Evolutionary conservation across 2,888 invertebrate species (phyloP).

Genomic region (Eristalis tenax): DNA sequence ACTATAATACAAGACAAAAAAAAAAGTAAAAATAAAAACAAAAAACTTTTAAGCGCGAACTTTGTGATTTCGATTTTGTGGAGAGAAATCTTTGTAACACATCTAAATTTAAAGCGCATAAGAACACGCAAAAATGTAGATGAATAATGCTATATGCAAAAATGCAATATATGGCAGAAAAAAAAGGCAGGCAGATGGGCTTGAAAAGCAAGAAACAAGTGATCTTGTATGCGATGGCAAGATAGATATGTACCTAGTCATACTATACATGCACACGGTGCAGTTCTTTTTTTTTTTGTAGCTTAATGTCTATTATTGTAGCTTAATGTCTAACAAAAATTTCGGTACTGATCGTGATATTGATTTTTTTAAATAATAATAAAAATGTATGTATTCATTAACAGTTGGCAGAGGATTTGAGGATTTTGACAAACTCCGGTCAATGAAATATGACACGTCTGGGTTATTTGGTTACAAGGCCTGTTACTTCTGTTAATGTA

Average conservation of each 20-base stretch:
- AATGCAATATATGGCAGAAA: not conserved
- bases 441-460: constrained; percentile 52
- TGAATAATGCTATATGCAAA: not conserved
- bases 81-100: not conserved
- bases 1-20: constrained; percentile 5
- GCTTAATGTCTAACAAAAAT: no score
- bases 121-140: not conserved
- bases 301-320: no score
- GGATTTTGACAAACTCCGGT: not conserved
- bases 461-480: constrained; percentile 61
- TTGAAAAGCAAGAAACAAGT: not conserved
- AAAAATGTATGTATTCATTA: no score
- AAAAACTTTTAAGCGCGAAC: constrained; percentile 33
- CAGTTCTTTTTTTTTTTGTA: no score
- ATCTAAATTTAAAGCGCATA: not conserved
- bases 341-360: not conserved
- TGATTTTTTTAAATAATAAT: not conserved
- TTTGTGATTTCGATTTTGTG: not conserved
- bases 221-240: not conserved
- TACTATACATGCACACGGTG: not conserved
- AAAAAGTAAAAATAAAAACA: not conserved
- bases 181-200: not conserved
- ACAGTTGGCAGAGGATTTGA: not conserved
- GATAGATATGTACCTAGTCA: not conserved
- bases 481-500: not conserved